Evolutionary conservation across 2,888 invertebrate species (phyloP).

Genomic region (Nomada ferruginata): DNA sequence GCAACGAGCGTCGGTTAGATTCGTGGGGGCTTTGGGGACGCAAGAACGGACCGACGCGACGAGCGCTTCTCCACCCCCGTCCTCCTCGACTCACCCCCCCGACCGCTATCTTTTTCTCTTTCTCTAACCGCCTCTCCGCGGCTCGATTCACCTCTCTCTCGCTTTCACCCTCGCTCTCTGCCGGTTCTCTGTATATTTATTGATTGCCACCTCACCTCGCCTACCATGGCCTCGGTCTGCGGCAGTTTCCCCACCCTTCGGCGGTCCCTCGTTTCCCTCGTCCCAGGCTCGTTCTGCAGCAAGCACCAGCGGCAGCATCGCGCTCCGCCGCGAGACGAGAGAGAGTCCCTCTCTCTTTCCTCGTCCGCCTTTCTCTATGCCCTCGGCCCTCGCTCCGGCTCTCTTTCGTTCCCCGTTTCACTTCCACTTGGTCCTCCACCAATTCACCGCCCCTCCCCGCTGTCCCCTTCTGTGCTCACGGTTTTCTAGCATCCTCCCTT

Average conservation of each 20-base stretch:
- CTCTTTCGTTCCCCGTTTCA: slow-evolving; percentile 23
- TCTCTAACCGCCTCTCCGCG: slow-evolving; percentile 57
- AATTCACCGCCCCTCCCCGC: slow-evolving; percentile 43
- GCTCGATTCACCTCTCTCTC: slow-evolving; percentile 52
- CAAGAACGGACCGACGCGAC: slow-evolving; percentile 74
- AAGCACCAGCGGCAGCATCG: slow-evolving; percentile 64
- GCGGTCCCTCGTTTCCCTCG: slow-evolving; percentile 68
- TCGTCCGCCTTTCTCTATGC: slow-evolving; percentile 4
- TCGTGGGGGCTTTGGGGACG: slow-evolving; percentile 73
- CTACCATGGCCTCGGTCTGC: slow-evolving; percentile 76
- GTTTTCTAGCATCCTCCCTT: slow-evolving; percentile 29
- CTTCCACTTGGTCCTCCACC: slow-evolving; percentile 33
- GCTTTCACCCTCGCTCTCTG: slow-evolving; percentile 67
- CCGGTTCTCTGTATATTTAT: slow-evolving; percentile 83
- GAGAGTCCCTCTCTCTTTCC: slow-evolving; percentile 23
- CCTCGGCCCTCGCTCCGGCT: slow-evolving; percentile 14
- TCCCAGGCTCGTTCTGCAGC: slow-evolving; percentile 70
- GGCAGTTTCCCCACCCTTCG: slow-evolving; percentile 72
- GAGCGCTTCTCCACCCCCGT: slow-evolving; percentile 59
- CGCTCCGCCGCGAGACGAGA: slow-evolving; percentile 56
- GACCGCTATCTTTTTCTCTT: slow-evolving; percentile 56
- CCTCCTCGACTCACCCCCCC: slow-evolving; percentile 23
- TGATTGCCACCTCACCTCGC: slow-evolving; percentile 83
- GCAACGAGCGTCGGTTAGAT: slow-evolving; percentile 55
- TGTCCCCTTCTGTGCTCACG: slow-evolving; percentile 41